Base-by-base conservation (phyloP, 2,888 invertebrate genomes). In the Hartigia nigra region DNA sequence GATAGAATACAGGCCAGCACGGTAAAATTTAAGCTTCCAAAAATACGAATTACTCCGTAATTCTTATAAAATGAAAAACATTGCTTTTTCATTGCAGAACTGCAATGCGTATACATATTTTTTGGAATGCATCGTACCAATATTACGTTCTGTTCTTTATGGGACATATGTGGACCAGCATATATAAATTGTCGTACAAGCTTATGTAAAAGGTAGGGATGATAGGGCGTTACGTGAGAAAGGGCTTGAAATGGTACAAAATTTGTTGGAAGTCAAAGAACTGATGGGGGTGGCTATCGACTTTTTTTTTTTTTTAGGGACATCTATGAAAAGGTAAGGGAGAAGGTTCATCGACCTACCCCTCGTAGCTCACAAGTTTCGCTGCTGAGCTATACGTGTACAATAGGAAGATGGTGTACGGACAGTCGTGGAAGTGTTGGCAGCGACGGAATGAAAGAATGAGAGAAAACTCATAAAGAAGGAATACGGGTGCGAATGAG, bases 401-500 rank as follows among this genome's bases (percentile, higher is more conserved):
- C 39, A 23, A 0, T 39, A 14, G 14, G 5, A 23, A 55, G 39
- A 55, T 14, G 39, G 9, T 55, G 9, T 2, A 55, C 9, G 39
- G 9, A 9, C 39, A 55, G 39, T 14, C 39, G 23, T 55, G 39
- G 23, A 14, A 23, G 23, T 23, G 39, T 55, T 55, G 39, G 39
- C 9, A 55, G 9, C 23, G 39, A 55, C 5, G 9, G 9, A 23
- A 23, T 23, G 9, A 70, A 14, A 34, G 74, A 31, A 74, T 23
- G 9, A 70, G 31, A 31, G 74, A 31, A 74, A 11, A 31, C 12
- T 23, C 74, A n/a, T 74, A 69, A 37, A 37, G 55, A 36, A 77
- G 70, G 72, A 74, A 74, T 32, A 72, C 74, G 35, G 74, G 77
- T 34, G 80, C 34, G 76, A 70, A 37, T 34, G 74, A 39, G 76